Conservation (phyloP, 2,888 invertebrate genomes). For the Crocallis elinguaria region DNA sequence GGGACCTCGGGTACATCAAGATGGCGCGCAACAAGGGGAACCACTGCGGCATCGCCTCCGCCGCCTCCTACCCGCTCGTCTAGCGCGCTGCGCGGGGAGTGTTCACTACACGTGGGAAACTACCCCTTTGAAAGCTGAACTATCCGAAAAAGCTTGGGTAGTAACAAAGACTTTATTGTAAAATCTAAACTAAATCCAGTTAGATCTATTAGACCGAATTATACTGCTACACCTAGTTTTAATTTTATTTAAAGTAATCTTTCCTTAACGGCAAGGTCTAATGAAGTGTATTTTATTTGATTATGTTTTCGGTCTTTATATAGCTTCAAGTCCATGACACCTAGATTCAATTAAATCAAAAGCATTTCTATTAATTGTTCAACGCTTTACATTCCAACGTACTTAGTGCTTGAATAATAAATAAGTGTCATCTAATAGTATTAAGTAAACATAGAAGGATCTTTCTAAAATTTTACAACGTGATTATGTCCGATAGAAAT, state of each 20-base stretch:
- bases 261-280: too few relatives aligned
- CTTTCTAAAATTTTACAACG: constrained; percentile 6
- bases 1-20: constrained; percentile 93
- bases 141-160: too few relatives aligned
- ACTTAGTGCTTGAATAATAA: not conserved
- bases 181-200: too few relatives aligned
- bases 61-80: constrained; percentile 94
- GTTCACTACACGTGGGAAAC: too few relatives aligned
- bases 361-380: constrained; percentile 8
- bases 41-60: constrained; percentile 93
- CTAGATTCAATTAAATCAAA: not conserved
- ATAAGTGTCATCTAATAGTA: not conserved
- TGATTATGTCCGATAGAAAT: constrained; percentile 5
- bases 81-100: constrained; percentile 59
- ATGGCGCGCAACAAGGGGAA: constrained; percentile 94
- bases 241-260: too few relatives aligned
- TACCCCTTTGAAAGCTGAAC: too few relatives aligned
- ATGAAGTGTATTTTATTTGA: too few relatives aligned
- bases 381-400: constrained; percentile 15
- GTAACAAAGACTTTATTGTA: too few relatives aligned
- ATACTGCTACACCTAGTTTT: too few relatives aligned
- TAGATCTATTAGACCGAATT: too few relatives aligned
- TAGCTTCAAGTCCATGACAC: not conserved
- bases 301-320: not conserved
- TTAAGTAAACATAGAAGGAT: not conserved